These are phyloP conservation scores for Eutolmus rufibarbis DNA, from an alignment of 2,888 invertebrate species.

Conservation along the genomic window DNA sequence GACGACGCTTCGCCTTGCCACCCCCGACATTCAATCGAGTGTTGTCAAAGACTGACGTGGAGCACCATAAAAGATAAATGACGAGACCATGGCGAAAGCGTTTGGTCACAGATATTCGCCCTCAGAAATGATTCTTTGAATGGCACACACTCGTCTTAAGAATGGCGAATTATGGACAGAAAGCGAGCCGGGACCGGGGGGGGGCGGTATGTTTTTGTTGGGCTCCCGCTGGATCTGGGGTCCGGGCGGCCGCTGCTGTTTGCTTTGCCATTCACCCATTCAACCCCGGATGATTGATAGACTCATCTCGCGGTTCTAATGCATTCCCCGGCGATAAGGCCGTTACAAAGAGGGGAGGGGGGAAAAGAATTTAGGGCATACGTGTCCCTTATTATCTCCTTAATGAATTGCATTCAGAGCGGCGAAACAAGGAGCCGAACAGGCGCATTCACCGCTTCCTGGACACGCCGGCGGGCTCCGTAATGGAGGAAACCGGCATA, in stretches of 20 bases:
- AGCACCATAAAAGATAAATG: slow-evolving; percentile 42
- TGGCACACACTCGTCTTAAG: slow-evolving; percentile 6
- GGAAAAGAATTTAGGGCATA: not conserved
- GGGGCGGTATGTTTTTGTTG: not conserved
- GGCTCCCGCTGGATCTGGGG: not conserved
- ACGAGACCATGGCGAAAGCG: slow-evolving; percentile 34
- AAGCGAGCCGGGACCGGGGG: not conserved
- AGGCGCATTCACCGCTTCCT: not conserved
- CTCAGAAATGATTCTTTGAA: slow-evolving; percentile 28
- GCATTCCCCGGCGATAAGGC: not conserved
- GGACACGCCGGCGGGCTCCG: not conserved
- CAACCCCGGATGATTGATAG: slow-evolving; percentile 26
- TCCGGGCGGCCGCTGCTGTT: not conserved
- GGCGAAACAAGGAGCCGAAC: not conserved
- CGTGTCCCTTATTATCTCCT: slow-evolving; percentile 5
- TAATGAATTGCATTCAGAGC: slow-evolving; percentile 28
- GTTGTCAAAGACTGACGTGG: slow-evolving; percentile 38
- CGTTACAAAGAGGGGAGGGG: not conserved
- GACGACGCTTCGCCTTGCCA: not conserved
- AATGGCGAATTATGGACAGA: slow-evolving; percentile 28
- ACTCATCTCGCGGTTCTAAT: not conserved
- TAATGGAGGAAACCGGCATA: slow-evolving; percentile 12
- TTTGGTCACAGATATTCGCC: slow-evolving; percentile 41
- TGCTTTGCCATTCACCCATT: not conserved
- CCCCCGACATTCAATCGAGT: slow-evolving; percentile 27